Evolutionary conservation across 2,797 vertebrate genomes (phyloP), one percentile per base, ranked within the genome.

Genomic region (Coreius guichenoti): DNA sequence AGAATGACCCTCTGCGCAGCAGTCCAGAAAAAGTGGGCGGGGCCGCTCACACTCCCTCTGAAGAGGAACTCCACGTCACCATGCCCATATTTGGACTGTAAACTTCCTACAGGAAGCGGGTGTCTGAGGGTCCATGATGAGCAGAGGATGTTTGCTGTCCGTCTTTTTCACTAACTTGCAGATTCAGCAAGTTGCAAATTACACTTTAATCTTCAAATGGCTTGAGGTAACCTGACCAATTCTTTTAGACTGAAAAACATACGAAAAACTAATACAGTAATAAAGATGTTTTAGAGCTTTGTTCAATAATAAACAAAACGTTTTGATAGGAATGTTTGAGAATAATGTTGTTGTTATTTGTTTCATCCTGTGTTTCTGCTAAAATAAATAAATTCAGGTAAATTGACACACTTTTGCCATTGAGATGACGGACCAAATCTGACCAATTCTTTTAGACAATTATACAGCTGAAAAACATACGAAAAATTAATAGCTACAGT

Each of bases 1-100:
- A 43, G 45, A 69, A 49, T 47, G 63, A n/a, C 47, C 43, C 72
- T 67, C 49, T 47, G 31, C 26, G 58, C 58, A 1, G 67, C 58
- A 21, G 31, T 43, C 33, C 67, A 81, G 13, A 86, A 89, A 86
- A n/a, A 61, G 67, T 86, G 90, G 95, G 94, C 90, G 91, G 89
- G 92, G 92, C 92, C 92, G 92, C 86, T 91, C 91, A 90, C 91
- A 91, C 91, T 86, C 91, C 90, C 87, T 86, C 67, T 54, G 88
- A 91, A 93, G 91, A 95, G 94, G 94, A 95, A 95, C 91, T 61
- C 13, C 0, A 69, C 93, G 93, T 94, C 93, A 93, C 0, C 19
- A 5, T 93, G 93, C 89, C 94, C 94, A 95, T 89, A 94, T 95
- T 92, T 93, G 93, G 93, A 83, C 43, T 39, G 1, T 14, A 80